Conservation (phyloP, 1,140 invertebrate species). For the Tenebrio molitor region DNA sequence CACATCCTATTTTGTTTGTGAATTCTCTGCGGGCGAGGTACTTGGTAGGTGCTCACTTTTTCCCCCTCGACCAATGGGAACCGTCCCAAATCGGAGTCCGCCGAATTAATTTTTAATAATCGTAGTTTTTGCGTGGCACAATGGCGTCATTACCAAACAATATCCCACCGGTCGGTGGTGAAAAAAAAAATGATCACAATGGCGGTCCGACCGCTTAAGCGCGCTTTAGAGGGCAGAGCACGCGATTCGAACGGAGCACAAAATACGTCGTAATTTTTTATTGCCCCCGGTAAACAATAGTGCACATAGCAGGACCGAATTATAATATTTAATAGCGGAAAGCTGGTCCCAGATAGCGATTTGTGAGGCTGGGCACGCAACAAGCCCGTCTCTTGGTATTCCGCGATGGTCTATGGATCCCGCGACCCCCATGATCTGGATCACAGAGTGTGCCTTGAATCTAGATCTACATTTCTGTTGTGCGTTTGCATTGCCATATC, state of each 20-base stretch:
- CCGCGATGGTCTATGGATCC: constrained; percentile 40
- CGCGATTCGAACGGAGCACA: constrained; percentile 31
- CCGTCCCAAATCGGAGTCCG: too few species aligned
- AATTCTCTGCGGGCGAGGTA: too few species aligned
- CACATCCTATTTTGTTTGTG: too few species aligned
- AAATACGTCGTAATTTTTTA: constrained; percentile 58
- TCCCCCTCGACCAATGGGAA: too few species aligned
- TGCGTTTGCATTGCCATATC: constrained; percentile 21
- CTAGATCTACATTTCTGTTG: constrained; percentile 25
- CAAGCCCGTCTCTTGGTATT: constrained; percentile 52
- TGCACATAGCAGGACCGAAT: constrained; percentile 54
- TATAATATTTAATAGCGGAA: constrained; percentile 57
- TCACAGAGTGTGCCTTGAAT: constrained; percentile 48
- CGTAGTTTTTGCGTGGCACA: constrained; percentile 4
- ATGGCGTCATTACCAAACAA: constrained; percentile 19
- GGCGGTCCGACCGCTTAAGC: constrained; percentile 14
- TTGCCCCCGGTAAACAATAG: constrained; percentile 54
- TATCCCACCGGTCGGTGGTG: neutral
- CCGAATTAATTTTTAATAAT: constrained; percentile 13
- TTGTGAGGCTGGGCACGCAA: constrained; percentile 56
- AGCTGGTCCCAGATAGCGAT: constrained; percentile 47
- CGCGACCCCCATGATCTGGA: constrained; percentile 50
- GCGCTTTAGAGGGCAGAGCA: constrained; percentile 21
- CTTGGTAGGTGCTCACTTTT: too few species aligned
- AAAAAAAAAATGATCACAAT: constrained; percentile 2